Base-by-base conservation (phyloP, 2,113 vertebrate species). In the Myotis davidii region DNA sequence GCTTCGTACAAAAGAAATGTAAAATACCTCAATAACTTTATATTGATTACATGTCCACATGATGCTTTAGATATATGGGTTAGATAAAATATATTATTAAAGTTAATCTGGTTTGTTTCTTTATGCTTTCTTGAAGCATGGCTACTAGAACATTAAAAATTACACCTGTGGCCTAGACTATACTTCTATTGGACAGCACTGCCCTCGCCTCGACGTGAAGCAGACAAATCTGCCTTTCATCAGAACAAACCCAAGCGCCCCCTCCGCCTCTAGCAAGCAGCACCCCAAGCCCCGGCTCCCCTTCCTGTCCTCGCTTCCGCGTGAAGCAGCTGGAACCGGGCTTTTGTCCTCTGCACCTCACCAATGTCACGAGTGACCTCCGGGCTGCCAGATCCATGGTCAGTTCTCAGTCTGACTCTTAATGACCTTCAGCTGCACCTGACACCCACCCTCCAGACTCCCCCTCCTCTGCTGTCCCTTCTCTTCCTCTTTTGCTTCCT, bases 351-450 rank as follows among this genome's bases (percentile, higher is more conserved):
- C 25, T 20, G 18, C 67, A 32, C 18, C 27, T 29, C 84, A 18
- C 48, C 54, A 32, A 42, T 50, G 42, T 14, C 89, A 16, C 29
- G 7, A 17, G 3, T 20, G 72, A 45, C 83, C 67, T 25, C 77
- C 79, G n/a, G 0, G 0, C 56, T 10, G n/a, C 72, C 50, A 21
- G 73, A 23, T 1, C 45, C 42, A 17, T 0, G 6, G 61, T 13
- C n/a, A 73, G 17, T 32, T 20, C 70, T 84, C 65, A 9, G n/a
- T 5, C 16, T 25, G 69, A 13, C 50, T 42, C 52, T 18, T 2
- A 34, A 18, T 23, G 64, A 70, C 54, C 67, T 23, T 64, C 5
- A 76, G 78, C 37, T 52, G 52, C 73, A 56, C 2, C 3, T 77
- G 82, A 79, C 39, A 56, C 3, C n/a, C 4, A 0, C 21, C n/a